These are phyloP conservation scores for Myzus persicae DNA, from an alignment of 1,140 invertebrate species.

Conservation along the genomic window DNA sequence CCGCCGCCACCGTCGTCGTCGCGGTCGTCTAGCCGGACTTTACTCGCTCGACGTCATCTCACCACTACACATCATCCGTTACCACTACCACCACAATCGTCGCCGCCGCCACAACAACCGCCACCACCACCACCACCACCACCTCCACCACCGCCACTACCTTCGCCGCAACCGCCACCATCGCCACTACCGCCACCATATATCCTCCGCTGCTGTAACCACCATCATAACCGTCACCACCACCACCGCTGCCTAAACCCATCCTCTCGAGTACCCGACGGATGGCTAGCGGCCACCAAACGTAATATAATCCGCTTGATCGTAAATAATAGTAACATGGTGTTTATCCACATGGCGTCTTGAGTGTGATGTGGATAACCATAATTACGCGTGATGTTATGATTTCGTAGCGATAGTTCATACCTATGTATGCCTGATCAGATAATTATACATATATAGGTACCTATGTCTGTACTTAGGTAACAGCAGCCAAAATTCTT, in stretches of 20 bases:
- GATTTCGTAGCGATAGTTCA: not conserved
- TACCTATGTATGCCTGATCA: not conserved
- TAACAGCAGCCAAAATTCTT: not conserved
- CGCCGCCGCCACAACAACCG: not conserved
- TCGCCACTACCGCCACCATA: not conserved
- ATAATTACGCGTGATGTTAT: not conserved
- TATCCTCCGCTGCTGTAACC: not conserved
- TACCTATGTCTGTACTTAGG: not conserved
- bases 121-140: not conserved
- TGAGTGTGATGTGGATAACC: not conserved
- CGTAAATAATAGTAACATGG: not conserved
- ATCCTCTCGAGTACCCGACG: not conserved
- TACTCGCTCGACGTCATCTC: constrained; percentile 10
- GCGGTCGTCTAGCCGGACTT: constrained; percentile 34
- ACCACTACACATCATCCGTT: constrained; percentile 13
- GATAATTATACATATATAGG: not conserved
- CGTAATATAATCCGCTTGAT: not conserved
- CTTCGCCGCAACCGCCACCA: not conserved
- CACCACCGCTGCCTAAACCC: not conserved
- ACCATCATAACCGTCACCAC: not conserved
- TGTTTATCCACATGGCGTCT: not conserved
- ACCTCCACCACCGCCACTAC: not conserved
- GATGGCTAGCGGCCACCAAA: constrained; percentile 12
- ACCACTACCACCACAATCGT: constrained; percentile 1
- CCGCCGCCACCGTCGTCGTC: not conserved